phyloP scores from a whole-genome alignment of 2,797 vertebrate species.

The Danio kyathit region DNA sequence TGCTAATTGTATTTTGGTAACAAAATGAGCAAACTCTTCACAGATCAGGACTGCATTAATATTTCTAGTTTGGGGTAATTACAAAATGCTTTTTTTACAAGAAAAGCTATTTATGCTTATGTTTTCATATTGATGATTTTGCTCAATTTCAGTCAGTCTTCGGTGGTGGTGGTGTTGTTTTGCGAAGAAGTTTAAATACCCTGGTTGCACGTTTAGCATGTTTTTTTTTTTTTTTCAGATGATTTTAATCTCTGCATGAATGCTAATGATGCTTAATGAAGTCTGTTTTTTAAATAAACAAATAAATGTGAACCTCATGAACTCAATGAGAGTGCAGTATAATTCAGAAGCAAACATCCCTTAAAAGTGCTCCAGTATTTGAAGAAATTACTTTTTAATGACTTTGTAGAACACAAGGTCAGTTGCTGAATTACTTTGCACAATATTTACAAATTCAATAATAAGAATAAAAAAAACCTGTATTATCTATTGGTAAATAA shows the following conservation, averaged over 20 bases:
- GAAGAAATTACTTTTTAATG: neutral
- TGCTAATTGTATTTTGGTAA: neutral
- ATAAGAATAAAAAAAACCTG: no score
- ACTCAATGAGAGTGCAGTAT: neutral
- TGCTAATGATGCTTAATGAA: neutral
- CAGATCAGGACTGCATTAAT: neutral
- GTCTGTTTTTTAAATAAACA: neutral
- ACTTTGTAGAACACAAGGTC: neutral
- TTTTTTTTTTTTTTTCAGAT: neutral
- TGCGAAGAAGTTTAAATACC: neutral
- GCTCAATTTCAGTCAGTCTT: no score
- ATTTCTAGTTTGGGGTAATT: slow-evolving; percentile 11
- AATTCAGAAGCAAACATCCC: neutral
- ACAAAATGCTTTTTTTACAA: neutral
- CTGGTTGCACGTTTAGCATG: neutral
- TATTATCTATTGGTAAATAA: no score
- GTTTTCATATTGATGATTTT: neutral
- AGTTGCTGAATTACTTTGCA: neutral
- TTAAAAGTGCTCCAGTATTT: neutral
- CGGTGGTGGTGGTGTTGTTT: neutral
- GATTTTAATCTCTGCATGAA: neutral
- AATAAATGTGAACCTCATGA: neutral
- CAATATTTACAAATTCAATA: neutral
- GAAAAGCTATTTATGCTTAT: neutral
- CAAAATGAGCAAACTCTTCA: neutral